Conservation (phyloP, 1,140 invertebrate genomes). For the Zelostemma sp. region DNA sequence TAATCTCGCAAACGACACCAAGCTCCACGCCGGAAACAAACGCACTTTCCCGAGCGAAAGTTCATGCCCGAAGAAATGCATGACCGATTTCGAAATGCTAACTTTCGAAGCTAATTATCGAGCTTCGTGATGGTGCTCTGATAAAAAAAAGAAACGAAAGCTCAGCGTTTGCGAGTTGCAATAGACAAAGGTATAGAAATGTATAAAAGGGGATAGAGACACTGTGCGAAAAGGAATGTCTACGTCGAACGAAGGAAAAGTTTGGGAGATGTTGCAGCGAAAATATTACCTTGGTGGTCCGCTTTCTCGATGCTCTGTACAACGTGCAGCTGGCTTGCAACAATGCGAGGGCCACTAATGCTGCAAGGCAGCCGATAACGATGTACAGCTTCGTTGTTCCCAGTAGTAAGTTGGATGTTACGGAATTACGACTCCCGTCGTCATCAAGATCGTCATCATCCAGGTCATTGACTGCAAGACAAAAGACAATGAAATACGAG, state of each 20-base stretch:
- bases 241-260: constrained; percentile 22
- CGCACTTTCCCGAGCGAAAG: no score
- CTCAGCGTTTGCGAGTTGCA: constrained; percentile 18
- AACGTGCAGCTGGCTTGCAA: constrained; percentile 89
- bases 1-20: no score
- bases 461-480: constrained; percentile 57
- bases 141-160: constrained; percentile 17
- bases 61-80: no score
- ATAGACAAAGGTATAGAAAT: constrained; percentile 28
- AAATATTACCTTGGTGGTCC: constrained; percentile 73
- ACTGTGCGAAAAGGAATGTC: constrained; percentile 35
- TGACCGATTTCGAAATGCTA: no score
- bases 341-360: constrained; percentile 82
- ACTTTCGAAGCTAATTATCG: not conserved
- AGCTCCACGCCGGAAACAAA: no score
- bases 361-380: constrained; percentile 84
- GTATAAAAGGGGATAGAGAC: constrained; percentile 32
- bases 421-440: constrained; percentile 51
- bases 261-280: constrained; percentile 23
- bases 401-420: constrained; percentile 56
- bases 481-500: constrained; percentile 43
- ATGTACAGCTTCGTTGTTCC: constrained; percentile 80
- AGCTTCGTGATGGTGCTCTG: constrained; percentile 18
- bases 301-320: constrained; percentile 76
- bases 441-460: constrained; percentile 51